Base-by-base conservation (phyloP, 2,888 invertebrate genomes). In the Mesochorus sp. region DNA sequence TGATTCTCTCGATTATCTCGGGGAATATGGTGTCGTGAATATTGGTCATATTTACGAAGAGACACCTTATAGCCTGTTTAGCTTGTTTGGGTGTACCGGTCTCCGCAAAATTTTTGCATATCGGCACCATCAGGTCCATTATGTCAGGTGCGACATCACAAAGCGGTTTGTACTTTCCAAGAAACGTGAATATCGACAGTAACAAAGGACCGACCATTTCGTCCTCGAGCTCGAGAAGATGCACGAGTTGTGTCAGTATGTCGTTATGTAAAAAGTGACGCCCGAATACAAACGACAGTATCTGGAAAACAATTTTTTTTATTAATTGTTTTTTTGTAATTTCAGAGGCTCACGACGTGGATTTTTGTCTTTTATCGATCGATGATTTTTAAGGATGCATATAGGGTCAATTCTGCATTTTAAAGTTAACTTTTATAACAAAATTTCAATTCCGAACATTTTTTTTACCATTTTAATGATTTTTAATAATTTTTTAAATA, bases 81-180 rank as follows among this genome's bases (percentile, higher is more conserved):
- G 98, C 98, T 91, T 99, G 98, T 91, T 98, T 98, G 0, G 97
- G 96, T 2, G 97, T 96, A 8, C 99, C 99, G 47, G 95, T 94
- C 86, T 96, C 95, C 0, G 97, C 96, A 89, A 98, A 95, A 66
- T 95, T 95, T 88, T 97, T 96, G 91, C 98, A 97, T 59, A 97
- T 94, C 0, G 97, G 96, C 31, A 97, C 95, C 88, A 99, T 91
- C 79, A 94, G 94, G 57, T 96, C 95, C 92, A 96, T 95, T 66
- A 97, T 92, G 42, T 94, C 92, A 0, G 96, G 95, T 80, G 96
- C 96, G 51, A 95, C 94, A 82, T 96, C 95, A 85, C 96, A 95
- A 44, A 97, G 92, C 67, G 97, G 96, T 85, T 95, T 94, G 88
- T 96, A 97, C 92, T 96, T 97, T 78, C 97, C 97, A 81, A 97